Conservation (phyloP, 2,888 invertebrate genomes). For the Venustoraphidia nigricollis region DNA sequence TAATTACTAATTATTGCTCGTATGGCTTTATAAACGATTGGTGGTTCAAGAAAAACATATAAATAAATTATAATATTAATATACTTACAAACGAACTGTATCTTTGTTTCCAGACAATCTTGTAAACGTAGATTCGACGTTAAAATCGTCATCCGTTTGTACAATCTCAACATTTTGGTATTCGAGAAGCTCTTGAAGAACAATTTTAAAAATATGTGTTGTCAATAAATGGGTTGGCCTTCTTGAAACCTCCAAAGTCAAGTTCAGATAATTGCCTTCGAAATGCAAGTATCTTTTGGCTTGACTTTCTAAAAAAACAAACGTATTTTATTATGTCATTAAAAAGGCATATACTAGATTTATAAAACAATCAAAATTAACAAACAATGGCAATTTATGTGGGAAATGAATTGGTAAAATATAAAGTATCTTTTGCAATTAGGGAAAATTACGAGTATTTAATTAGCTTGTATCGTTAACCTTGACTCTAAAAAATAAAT, state of each 20-base stretch:
- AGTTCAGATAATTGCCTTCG: conserved; percentile 25
- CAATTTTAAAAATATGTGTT: conserved; percentile 40
- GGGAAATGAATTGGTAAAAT: no score
- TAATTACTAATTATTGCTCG: no score
- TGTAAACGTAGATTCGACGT: conserved; percentile 22
- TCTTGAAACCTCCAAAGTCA: conserved; percentile 36
- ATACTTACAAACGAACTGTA: no score
- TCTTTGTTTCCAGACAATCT: conserved; percentile 19
- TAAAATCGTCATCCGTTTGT: conserved; percentile 28
- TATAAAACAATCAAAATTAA: no score
- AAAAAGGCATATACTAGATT: not conserved
- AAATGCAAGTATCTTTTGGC: conserved; percentile 26
- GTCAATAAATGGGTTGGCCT: conserved; percentile 38
- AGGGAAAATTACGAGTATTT: no score
- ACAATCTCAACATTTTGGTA: conserved; percentile 27
- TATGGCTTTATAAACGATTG: no score
- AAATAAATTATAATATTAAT: no score
- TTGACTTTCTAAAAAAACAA: not conserved
- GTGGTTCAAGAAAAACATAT: no score
- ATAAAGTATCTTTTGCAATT: no score
- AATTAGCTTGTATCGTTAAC: no score
- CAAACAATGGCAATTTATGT: no score
- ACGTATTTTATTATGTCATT: not conserved
- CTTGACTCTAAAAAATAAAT: no score
- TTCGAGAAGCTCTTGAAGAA: conserved; percentile 33